Base-by-base conservation (phyloP, 2,888 invertebrate genomes). In the Andrena bicolor region DNA sequence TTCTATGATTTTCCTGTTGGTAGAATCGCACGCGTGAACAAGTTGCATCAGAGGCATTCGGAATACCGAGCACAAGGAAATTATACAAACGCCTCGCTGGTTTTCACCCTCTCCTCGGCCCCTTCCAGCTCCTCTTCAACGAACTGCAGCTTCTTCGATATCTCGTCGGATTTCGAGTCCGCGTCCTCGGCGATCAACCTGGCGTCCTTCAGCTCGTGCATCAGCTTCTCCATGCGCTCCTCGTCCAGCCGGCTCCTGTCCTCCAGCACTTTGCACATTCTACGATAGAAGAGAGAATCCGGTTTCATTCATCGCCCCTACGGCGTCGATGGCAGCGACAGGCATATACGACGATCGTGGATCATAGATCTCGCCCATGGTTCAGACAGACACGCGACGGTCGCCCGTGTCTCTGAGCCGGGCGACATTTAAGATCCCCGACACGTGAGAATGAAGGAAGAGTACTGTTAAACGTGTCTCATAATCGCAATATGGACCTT, bases 141-240 rank as follows among this genome's bases (percentile, higher is more conserved):
- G 94, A 96, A 95, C 88, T 96, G 96, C 92, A 96, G 94, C 93
- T 96, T 96, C 91, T 95, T 95, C 85, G 96, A 95, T 92, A 96
- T 95, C 94, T 96, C 96, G 91, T 96, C 96, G 88, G 96, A 96
- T 94, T 96, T 96, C 86, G 95, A 94, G 91, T 96, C 96, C 68
- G 96, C 96, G 92, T 96, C 96, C 91, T 96, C 96, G 78, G 96
- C 96, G 89, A 96, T 95, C 90, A 96, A 94, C 93, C 96, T 95
- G 84, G 96, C 96, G 90, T 96, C 96, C 90, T 96, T 96, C 86
- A 97, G 94, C 91, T 96, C 96, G 74, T 94, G 94, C 92, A 96
- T 96, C 88, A 96, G 94, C 86, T 95, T 95, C 89, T 95, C 95
- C 92, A 96, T 95, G 84, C 96, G 95, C 90, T 96, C 96, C 90